Percentiles rank a stretch among this genome's conserved stretches.
Evolutionary conservation across 2,888 invertebrate species (phyloP).

Genomic region (Pardosa pseudoannulata): DNA sequence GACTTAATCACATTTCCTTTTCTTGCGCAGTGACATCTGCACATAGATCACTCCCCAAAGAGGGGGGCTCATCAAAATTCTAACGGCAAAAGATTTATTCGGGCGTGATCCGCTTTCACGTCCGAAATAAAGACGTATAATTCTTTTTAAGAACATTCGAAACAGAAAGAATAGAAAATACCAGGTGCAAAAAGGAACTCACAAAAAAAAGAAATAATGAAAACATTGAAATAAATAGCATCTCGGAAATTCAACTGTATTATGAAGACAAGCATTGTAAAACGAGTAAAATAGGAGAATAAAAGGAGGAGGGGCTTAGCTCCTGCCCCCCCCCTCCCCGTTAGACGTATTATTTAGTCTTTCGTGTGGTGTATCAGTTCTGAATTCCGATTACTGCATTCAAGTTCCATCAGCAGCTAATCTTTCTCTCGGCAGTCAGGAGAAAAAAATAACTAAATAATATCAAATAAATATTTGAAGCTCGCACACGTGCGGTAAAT

Average conservation of each 20-base stretch:
- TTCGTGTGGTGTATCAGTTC: neutral
- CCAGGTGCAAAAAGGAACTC: neutral
- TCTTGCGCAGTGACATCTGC: neutral
- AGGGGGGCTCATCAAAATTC: neutral
- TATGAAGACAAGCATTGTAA: neutral
- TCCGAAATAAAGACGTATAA: neutral
- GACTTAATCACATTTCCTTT: slow-evolving; percentile 2
- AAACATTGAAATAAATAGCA: neutral
- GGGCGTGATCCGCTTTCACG: neutral
- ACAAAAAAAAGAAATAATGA: neutral
- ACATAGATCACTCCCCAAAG: neutral
- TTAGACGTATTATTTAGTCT: neutral
- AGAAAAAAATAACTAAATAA: no score
- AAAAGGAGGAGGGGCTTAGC: no score
- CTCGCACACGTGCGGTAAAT: neutral
- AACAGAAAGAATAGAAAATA: no score
- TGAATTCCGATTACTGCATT: neutral
- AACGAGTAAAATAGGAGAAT: no score
- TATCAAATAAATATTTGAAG: neutral
- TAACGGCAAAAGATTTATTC: neutral
- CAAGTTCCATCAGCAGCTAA: neutral
- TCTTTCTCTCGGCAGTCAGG: neutral
- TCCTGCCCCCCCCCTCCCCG: no score
- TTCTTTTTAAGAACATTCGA: neutral
- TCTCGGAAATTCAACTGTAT: neutral